Evolutionary conservation across 2,797 vertebrate genomes (phyloP).

Genomic region (Champsocephalus esox): DNA sequence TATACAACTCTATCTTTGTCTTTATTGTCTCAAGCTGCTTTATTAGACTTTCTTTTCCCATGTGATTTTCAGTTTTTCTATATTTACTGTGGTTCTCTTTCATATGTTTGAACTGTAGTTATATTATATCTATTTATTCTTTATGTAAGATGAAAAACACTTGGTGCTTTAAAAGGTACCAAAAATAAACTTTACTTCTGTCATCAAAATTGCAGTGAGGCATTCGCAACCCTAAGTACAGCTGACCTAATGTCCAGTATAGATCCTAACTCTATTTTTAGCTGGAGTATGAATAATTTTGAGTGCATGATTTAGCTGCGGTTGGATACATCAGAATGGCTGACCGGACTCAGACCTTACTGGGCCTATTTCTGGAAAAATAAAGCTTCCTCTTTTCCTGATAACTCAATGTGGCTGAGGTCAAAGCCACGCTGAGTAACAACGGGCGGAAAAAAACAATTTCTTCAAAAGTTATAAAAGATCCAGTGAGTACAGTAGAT

Average conservation of each 20-base stretch:
- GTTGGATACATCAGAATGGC: neutral
- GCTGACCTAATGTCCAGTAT: neutral
- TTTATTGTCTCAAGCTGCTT: neutral
- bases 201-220: neutral
- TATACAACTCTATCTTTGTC: no score
- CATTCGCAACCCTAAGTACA: neutral
- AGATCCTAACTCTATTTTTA: conserved; percentile 15
- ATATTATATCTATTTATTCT: neutral
- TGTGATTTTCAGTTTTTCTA: neutral
- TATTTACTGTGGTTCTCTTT: neutral
- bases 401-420: neutral
- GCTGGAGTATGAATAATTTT: neutral
- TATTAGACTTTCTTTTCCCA: neutral
- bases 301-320: neutral
- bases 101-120: neutral
- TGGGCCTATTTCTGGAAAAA: conserved; percentile 8
- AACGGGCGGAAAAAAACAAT: neutral
- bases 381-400: conserved; percentile 28
- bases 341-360: conserved; percentile 10
- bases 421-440: neutral
- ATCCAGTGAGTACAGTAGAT: neutral
- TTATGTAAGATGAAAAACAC: neutral
- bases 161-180: neutral
- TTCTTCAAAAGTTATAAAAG: neutral
- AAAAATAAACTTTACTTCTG: neutral